Evolutionary conservation across 2,113 vertebrate species (phyloP).

Genomic region (Potamarius usumacintae): DNA sequence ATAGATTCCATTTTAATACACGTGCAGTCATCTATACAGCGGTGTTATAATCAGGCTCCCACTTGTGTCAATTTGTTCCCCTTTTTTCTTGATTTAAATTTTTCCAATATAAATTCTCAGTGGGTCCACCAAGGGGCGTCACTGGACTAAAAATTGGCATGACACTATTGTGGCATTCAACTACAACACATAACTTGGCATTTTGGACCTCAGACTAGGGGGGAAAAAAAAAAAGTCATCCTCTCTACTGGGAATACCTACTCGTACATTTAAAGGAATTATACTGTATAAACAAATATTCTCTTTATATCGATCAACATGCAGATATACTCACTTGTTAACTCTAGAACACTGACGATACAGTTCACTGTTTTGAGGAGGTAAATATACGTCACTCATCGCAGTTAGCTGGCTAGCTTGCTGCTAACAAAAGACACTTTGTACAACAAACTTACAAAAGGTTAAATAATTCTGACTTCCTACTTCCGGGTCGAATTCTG

Average conservation of each 20-base stretch:
- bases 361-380: no score
- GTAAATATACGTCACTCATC: no score
- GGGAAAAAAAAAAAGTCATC: neutral
- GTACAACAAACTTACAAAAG: neutral
- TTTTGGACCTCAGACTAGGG: neutral
- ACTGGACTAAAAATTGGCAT: neutral
- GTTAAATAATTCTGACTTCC: neutral
- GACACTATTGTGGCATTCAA: neutral
- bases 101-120: neutral
- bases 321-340: neutral
- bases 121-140: neutral
- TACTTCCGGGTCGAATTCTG: neutral
- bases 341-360: neutral
- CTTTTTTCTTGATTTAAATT: neutral
- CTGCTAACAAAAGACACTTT: neutral
- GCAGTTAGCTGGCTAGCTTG: no score
- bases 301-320: neutral
- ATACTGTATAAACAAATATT: neutral
- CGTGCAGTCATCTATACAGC: neutral
- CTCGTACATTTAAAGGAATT: neutral
- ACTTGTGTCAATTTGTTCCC: neutral
- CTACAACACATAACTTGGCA: neutral
- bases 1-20: neutral
- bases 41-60: neutral
- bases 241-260: neutral